Percentiles rank a stretch among this genome's conserved stretches.
Conservation (phyloP, 2,113 vertebrate species). For the Scolopax mira region DNA sequence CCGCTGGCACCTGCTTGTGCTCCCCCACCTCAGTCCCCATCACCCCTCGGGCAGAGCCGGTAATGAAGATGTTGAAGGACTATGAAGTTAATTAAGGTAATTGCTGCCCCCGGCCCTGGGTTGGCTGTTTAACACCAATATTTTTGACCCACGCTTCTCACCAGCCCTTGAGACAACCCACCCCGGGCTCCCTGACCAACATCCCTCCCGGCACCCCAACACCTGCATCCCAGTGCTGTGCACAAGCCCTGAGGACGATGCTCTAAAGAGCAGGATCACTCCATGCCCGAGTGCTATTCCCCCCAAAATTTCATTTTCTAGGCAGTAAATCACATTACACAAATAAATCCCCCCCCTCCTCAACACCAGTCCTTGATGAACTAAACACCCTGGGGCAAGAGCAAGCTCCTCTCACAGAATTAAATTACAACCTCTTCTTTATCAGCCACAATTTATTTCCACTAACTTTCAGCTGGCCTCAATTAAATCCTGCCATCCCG, state of each 20-base stretch:
- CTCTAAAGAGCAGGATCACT: rapidly evolving
- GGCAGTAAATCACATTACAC: background rate
- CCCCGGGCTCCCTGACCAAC: background rate
- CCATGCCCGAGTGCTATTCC: rapidly evolving
- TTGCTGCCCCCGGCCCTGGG: background rate
- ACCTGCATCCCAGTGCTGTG: background rate
- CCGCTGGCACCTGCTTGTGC: background rate
- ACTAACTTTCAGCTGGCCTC: constrained; percentile 60
- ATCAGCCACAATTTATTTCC: constrained; percentile 43
- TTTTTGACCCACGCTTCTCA: background rate
- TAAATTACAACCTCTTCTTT: background rate
- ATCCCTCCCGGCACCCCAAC: rapidly evolving
- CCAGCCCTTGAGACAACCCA: background rate
- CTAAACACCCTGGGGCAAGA: background rate
- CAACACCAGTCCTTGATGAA: background rate
- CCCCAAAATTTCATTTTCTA: background rate
- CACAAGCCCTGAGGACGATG: rapidly evolving
- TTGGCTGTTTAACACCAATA: background rate
- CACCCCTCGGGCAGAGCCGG: background rate
- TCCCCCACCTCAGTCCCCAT: rapidly evolving
- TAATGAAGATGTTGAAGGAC: background rate
- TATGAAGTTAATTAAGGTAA: background rate
- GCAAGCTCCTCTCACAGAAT: background rate
- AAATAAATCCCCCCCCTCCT: background rate
- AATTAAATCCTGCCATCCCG: constrained; percentile 50